Conservation (phyloP, 2,888 invertebrate genomes). For the Xestia sexstrigata region DNA sequence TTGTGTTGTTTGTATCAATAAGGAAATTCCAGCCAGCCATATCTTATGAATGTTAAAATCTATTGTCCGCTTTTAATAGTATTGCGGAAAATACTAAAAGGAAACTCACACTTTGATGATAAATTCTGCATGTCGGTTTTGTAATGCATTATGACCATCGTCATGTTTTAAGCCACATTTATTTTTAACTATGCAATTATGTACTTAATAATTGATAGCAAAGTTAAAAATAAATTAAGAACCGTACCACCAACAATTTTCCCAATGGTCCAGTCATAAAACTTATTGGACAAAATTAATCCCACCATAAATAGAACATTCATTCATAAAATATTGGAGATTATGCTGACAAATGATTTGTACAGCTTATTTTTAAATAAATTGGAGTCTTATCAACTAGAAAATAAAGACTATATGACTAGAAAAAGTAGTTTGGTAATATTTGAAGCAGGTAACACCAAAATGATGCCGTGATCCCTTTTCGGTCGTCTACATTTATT, state of each 20-base stretch:
- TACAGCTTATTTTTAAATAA: not conserved
- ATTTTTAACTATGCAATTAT: not conserved
- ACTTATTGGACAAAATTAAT: constrained; percentile 26
- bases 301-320: constrained; percentile 39
- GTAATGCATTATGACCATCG: not conserved
- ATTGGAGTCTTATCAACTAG: constrained; percentile 10
- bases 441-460: constrained; percentile 58
- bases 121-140: constrained; percentile 6
- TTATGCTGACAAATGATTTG: constrained; percentile 1
- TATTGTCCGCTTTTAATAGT: constrained; percentile 17
- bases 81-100: constrained; percentile 32
- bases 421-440: constrained; percentile 22
- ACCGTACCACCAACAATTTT: constrained; percentile 2
- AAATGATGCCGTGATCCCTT: constrained; percentile 58
- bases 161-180: not conserved
- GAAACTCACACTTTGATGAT: constrained; percentile 27
- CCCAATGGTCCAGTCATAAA: constrained; percentile 14
- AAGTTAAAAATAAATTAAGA: not conserved
- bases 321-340: constrained; percentile 63
- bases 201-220: not conserved
- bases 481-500: constrained; percentile 63
- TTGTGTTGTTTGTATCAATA: constrained; percentile 17
- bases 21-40: constrained; percentile 21
- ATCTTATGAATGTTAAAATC: constrained; percentile 18
- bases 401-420: constrained; percentile 13